Percentiles rank a stretch among this genome's conserved stretches.
Evolutionary conservation across 2,113 vertebrate genomes (phyloP).

Genomic region (Eleginops maclovinus): DNA sequence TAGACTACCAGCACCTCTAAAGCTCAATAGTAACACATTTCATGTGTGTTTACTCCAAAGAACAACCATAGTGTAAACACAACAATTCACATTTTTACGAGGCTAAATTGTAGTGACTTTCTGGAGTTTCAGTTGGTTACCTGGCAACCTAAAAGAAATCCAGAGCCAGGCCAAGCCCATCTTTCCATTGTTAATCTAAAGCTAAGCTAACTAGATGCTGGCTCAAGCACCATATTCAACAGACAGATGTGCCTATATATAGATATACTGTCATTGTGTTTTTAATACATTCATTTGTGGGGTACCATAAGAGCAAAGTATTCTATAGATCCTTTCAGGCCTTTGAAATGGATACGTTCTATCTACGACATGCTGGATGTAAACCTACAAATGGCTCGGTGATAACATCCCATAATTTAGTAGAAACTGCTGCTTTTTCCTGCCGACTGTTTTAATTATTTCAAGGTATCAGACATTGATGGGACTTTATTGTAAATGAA

Average conservation of each 20-base stretch:
- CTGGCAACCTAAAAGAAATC: background rate
- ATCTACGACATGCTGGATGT: slow-evolving; percentile 77
- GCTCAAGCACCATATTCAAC: background rate
- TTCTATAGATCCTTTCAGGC: slow-evolving; percentile 73
- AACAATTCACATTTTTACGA: background rate
- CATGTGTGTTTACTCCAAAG: background rate
- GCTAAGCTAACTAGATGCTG: slow-evolving; percentile 20
- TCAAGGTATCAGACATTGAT: slow-evolving; percentile 17
- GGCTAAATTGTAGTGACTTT: background rate
- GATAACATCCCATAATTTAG: slow-evolving; percentile 49
- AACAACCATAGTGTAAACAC: background rate
- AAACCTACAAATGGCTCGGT: slow-evolving; percentile 83
- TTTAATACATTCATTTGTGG: slow-evolving; percentile 58
- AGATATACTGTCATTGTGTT: too few relatives aligned
- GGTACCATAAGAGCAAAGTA: slow-evolving; percentile 81
- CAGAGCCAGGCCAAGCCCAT: background rate
- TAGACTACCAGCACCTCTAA: background rate
- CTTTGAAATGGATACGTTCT: slow-evolving; percentile 81
- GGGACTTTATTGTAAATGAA: slow-evolving; percentile 47
- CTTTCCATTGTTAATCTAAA: background rate
- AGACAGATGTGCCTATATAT: too few relatives aligned
- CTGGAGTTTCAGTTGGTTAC: background rate
- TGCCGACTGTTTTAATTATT: slow-evolving; percentile 16
- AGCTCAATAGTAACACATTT: background rate
- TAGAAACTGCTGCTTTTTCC: slow-evolving; percentile 32